These are phyloP conservation scores for Aphelinus atriplicis DNA, from an alignment of 1,140 invertebrate genomes.

Conservation along the genomic window DNA sequence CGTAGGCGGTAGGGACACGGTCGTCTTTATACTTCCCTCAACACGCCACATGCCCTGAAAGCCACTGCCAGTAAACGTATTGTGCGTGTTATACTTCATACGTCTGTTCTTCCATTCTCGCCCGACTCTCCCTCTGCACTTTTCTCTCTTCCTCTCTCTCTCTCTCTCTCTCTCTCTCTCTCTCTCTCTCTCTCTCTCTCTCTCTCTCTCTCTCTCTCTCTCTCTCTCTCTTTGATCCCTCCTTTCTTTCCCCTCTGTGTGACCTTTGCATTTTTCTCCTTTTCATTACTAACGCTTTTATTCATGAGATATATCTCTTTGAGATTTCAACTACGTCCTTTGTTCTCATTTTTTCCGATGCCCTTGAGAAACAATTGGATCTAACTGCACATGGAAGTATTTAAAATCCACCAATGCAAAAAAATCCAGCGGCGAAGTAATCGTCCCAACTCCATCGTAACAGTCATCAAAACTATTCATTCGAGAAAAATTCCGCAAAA, in stretches of 20 bases:
- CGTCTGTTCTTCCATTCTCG: conserved; percentile 14
- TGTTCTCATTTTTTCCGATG: too few relatives aligned
- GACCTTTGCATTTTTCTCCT: neutral
- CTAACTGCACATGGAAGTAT: too few relatives aligned
- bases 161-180: conserved; percentile 1
- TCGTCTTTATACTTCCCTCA: conserved; percentile 14
- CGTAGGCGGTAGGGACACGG: neutral
- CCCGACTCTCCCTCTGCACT: neutral
- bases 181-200: neutral
- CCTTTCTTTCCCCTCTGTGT: neutral
- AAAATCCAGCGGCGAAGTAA: too few relatives aligned
- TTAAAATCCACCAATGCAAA: too few relatives aligned
- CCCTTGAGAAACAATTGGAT: too few relatives aligned
- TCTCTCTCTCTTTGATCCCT: neutral
- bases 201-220: neutral
- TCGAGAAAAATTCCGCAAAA: too few relatives aligned
- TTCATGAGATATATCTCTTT: too few relatives aligned
- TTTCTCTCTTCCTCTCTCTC: neutral
- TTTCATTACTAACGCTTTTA: too few relatives aligned
- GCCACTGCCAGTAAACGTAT: conserved; percentile 24
- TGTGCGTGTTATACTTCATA: conserved; percentile 18
- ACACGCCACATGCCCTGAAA: neutral
- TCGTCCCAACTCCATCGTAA: too few relatives aligned
- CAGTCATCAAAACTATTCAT: too few relatives aligned
- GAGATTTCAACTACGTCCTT: too few relatives aligned